phyloP scores from a whole-genome alignment of 2,888 invertebrate genomes.

The Stenurella melanura region DNA sequence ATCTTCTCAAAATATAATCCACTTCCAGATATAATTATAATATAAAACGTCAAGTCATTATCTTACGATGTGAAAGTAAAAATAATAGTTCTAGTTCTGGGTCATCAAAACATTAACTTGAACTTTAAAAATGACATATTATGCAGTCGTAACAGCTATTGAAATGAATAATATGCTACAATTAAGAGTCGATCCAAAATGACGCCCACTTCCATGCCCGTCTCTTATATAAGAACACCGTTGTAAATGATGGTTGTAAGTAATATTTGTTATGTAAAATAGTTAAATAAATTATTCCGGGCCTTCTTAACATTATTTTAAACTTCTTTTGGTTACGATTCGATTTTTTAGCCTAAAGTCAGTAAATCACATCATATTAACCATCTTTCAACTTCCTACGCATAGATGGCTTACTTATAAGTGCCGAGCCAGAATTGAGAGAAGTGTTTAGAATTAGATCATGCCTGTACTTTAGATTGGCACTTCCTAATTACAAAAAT shows the following conservation, averaged over 20 bases:
- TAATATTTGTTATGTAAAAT: constrained; percentile 21
- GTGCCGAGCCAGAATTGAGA: too few relatives aligned
- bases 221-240: constrained; percentile 11
- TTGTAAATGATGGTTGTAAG: constrained; percentile 22
- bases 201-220: constrained; percentile 12
- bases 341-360: not conserved
- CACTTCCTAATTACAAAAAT: too few relatives aligned
- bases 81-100: not conserved
- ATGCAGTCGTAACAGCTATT: not conserved
- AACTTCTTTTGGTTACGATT: not conserved
- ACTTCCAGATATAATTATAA: too few relatives aligned
- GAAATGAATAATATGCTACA: not conserved
- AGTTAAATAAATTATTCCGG: constrained; percentile 1
- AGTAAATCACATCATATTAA: not conserved
- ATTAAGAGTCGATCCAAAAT: not conserved
- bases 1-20: too few relatives aligned
- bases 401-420: not conserved
- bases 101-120: not conserved
- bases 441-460: too few relatives aligned
- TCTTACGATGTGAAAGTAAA: too few relatives aligned
- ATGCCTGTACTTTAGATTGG: too few relatives aligned
- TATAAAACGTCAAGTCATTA: too few relatives aligned
- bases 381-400: not conserved
- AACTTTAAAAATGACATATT: not conserved
- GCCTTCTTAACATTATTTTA: not conserved